Evolutionary conservation across 2,888 invertebrate species (phyloP).

Genomic region (Drosophila mayaguana): DNA sequence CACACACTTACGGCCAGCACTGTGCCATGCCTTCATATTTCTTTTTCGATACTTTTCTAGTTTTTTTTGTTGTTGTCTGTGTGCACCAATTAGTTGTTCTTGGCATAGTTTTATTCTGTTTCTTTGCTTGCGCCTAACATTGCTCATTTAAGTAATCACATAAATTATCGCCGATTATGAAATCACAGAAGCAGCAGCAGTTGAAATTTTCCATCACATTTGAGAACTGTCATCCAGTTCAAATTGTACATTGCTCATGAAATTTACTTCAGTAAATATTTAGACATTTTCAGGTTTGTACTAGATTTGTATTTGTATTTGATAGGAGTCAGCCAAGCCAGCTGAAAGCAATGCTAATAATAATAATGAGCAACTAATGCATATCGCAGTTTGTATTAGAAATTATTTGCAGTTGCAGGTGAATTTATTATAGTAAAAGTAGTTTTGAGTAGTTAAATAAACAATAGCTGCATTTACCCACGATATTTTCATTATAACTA

Average conservation of each 20-base stretch:
- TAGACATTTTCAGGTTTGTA: constrained; percentile 9
- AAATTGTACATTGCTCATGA: not conserved
- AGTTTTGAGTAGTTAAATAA: too few relatives aligned
- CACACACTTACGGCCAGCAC: constrained; percentile 28
- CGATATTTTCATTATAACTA: not conserved
- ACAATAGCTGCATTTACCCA: too few relatives aligned
- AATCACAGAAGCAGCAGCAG: constrained; percentile 38
- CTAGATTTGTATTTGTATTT: constrained; percentile 16
- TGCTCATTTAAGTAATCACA: constrained; percentile 75
- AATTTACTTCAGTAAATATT: not conserved
- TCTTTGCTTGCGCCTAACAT: constrained; percentile 48
- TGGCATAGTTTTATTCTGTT: constrained; percentile 68
- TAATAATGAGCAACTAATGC: not conserved
- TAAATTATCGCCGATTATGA: constrained; percentile 70
- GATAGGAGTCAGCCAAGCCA: not conserved
- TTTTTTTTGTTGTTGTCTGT: constrained; percentile 13
- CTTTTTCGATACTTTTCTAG: constrained; percentile 22
- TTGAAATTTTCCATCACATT: constrained; percentile 38
- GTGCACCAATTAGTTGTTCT: constrained; percentile 73
- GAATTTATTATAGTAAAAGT: too few relatives aligned
- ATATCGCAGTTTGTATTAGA: not conserved
- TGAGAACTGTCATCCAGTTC: constrained; percentile 22
- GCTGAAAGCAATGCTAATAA: not conserved
- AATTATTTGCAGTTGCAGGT: not conserved
- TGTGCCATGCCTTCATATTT: constrained; percentile 26